Evolutionary conservation across 2,113 vertebrate genomes (phyloP), one percentile per base, ranked within the genome.

Genomic region (Lepus americanus): DNA sequence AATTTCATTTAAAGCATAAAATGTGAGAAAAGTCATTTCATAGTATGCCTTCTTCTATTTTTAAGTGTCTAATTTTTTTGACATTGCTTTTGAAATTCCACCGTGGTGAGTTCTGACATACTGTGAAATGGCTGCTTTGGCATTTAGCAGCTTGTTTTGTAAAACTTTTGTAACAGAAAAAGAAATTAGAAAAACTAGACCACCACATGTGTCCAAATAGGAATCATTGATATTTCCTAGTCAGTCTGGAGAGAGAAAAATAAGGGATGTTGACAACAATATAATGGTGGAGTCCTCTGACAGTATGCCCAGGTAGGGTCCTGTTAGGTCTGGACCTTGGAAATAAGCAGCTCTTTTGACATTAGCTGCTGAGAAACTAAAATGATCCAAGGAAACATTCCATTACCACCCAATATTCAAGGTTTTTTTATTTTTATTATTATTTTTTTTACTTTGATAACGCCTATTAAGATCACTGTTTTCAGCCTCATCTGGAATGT

Each of bases 21-120:
- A 49, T 8, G 59, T 53, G 14, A 94, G 12, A 12, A 19, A 79
- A 90, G 55, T 19, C 85, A 93, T 98, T 94, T 31, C 94, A 81
- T 53, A 2, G 10, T 77, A 85, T 51, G 59, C 3, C 17, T 3
- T 16, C 89, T 95, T 96, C 83, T 55, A 3, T 2, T 49, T 74
- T 85, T 89, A 11, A 49, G 31, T 49, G 29, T 23, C 69, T 70
- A 53, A 76, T 31, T 33, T 4, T 0, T 76, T 59, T 59, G 12
- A 12, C 8, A 7, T 0, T 8, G 0, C 13, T 95, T 95, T 59
- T 55, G 67, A 1, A 74, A 74, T 39, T 4, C 29, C 82, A n/a
- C 59, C 3, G 81, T 22, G 0, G 20, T 83, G 59, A 53, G 4
- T 85, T 27, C 25, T 2, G 3, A 53, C 66, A 33, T 0, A 59